Evolutionary conservation across 2,797 vertebrate species (phyloP).

Genomic region (Lutjanus campechanus): DNA sequence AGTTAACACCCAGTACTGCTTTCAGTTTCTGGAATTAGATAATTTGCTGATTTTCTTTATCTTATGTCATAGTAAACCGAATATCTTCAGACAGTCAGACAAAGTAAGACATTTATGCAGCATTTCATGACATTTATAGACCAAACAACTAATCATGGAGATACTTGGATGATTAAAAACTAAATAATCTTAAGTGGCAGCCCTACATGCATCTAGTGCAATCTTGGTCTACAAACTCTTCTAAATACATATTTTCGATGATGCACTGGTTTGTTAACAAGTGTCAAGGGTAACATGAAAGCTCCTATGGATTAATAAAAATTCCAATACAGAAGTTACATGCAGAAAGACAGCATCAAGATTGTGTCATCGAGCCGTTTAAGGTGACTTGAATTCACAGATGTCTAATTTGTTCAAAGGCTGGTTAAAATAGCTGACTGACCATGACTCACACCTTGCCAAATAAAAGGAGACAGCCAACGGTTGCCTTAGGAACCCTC

Average conservation of each 20-base stretch:
- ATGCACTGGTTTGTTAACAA: too few species aligned
- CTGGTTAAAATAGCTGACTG: slow-evolving; percentile 13
- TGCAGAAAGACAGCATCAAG: background rate
- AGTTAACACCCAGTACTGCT: too few species aligned
- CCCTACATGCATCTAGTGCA: background rate
- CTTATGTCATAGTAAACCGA: background rate
- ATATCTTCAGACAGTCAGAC: background rate
- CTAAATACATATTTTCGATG: background rate
- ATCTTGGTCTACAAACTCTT: background rate
- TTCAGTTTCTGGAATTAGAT: too few species aligned
- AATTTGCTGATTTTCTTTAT: background rate
- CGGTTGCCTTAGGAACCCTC: slow-evolving; percentile 61
- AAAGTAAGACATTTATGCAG: too few species aligned
- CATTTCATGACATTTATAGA: too few species aligned
- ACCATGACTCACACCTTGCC: slow-evolving; percentile 49
- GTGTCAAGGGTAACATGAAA: background rate
- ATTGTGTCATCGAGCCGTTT: background rate
- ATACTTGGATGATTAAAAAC: background rate
- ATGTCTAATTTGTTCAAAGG: slow-evolving; percentile 7
- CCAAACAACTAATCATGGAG: background rate
- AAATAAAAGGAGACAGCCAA: slow-evolving; percentile 44
- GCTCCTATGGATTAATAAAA: background rate
- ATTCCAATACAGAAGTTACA: too few species aligned
- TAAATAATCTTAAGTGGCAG: background rate
- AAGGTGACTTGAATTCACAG: background rate